A percentile compares a stretch with the other conserved stretches of the same genome.
phyloP scores from a whole-genome alignment of 2,888 invertebrate species.

The Melieria crassipennis region DNA sequence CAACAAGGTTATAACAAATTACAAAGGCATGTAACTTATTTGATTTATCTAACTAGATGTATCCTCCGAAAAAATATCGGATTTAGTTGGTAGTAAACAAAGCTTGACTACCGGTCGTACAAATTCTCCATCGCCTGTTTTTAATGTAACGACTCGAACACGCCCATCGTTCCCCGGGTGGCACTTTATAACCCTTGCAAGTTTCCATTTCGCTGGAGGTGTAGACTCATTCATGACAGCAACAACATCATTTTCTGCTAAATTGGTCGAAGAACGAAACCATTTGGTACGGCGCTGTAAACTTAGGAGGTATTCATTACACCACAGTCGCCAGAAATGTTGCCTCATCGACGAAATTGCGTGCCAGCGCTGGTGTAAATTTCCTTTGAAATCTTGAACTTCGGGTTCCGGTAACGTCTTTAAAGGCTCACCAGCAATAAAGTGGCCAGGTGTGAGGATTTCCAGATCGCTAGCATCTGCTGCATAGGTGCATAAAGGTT shows the following conservation, averaged over 20 bases:
- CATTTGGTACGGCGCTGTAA: slow-evolving; percentile 28
- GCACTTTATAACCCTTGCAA: slow-evolving; percentile 18
- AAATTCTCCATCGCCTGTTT: background rate
- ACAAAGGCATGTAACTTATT: too few relatives aligned
- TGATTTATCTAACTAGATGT: too few relatives aligned
- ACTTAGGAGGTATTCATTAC: slow-evolving; percentile 20
- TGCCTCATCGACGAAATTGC: slow-evolving; percentile 22
- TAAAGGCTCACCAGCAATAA: slow-evolving; percentile 5
- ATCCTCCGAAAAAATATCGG: too few relatives aligned
- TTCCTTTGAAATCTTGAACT: slow-evolving; percentile 20
- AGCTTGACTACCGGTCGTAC: slow-evolving; percentile 13
- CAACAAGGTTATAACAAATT: too few relatives aligned
- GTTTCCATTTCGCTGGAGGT: slow-evolving; percentile 22
- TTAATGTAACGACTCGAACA: slow-evolving; percentile 5
- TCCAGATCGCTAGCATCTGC: slow-evolving; percentile 14
- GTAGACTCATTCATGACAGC: slow-evolving; percentile 15
- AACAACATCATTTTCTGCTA: slow-evolving; percentile 9
- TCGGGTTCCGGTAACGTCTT: slow-evolving; percentile 25
- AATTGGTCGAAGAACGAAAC: slow-evolving; percentile 6
- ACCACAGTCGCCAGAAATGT: slow-evolving; percentile 33
- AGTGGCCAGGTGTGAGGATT: slow-evolving; percentile 25
- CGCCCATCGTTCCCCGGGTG: slow-evolving; percentile 25
- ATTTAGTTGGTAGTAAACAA: slow-evolving; percentile 4
- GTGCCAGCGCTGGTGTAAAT: slow-evolving; percentile 17
- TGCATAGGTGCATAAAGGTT: background rate